Base-by-base conservation (phyloP, 2,113 vertebrate species). In the Ictidomys tridecemlineatus region DNA sequence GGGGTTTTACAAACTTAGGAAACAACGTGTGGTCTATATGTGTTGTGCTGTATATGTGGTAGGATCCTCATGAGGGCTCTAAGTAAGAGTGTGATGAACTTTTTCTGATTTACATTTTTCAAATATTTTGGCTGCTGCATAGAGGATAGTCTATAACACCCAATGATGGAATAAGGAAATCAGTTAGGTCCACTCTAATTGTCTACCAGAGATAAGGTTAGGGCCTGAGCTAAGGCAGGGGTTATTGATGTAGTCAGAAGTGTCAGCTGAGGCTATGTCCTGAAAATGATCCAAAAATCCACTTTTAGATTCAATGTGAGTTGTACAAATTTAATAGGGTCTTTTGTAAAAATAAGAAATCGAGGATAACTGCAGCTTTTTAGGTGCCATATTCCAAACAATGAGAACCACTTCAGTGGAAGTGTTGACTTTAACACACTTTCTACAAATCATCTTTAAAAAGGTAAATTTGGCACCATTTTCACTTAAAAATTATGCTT, bases 301-400 rank as follows among this genome's bases (percentile, higher is more conserved):
- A 91, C 18, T 69, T 74, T 79, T 24, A 42, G 39, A 69, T 58
- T 89, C 32, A 26, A 13, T 67, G 58, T 45, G 65, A 85, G 13
- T 53, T 85, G 18, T 96, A 56, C n/a, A 32, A 26, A 82, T 58
- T 89, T 14, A 24, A 42, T 65, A 28, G 58, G 56, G 34, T 2
- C 73, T 93, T 30, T 80, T 9, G 14, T 26, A 86, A 76, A 48
- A 92, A 70, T 13, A n/a, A 91, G 87, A 91, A 78, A 78, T 67
- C 45, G 34, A 67, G 56, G 42, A 13, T 48, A 72, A 12, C 18
- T 93, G 16, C 1, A 42, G 34, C 18, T 76, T 8, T 18, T 48
- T 22, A 70, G 12, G 12, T 37, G 13, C 17, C 18, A 70, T 91
- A 58, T 70, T 51, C 34, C 67, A 67, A 91, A 88, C 30, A 91